These are phyloP conservation scores for Brenthis ino DNA, from an alignment of 2,888 invertebrate species.

Conservation along the genomic window DNA sequence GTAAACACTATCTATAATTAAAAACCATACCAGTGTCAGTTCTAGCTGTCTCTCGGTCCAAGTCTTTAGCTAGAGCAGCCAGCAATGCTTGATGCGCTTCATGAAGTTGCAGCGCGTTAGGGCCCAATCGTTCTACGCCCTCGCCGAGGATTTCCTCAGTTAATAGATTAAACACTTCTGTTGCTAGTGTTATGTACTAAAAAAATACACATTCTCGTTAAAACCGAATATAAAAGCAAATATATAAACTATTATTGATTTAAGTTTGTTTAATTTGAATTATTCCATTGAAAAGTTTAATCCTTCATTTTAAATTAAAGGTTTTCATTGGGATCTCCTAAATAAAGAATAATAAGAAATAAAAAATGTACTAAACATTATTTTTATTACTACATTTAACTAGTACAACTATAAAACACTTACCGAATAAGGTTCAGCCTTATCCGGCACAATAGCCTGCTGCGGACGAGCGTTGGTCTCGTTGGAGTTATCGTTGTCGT, in stretches of 20 bases:
- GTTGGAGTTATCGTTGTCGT: slow-evolving; percentile 77
- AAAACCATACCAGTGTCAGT: slow-evolving; percentile 84
- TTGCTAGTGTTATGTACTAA: slow-evolving; percentile 92
- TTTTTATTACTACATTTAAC: too few relatives aligned
- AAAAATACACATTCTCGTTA: slow-evolving; percentile 12
- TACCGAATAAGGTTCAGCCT: slow-evolving; percentile 78
- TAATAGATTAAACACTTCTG: slow-evolving; percentile 92
- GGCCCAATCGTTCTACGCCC: slow-evolving; percentile 82
- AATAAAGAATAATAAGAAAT: neutral
- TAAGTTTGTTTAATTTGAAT: too few relatives aligned
- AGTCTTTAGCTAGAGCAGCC: slow-evolving; percentile 93
- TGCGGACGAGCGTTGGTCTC: slow-evolving; percentile 67
- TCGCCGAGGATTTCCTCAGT: slow-evolving; percentile 90
- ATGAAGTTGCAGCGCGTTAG: slow-evolving; percentile 84
- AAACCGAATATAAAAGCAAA: too few relatives aligned
- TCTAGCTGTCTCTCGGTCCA: slow-evolving; percentile 93
- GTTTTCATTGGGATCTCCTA: neutral
- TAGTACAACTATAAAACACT: slow-evolving; percentile 42
- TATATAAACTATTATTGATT: too few relatives aligned
- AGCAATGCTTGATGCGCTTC: slow-evolving; percentile 95
- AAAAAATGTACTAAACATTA: neutral
- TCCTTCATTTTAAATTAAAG: too few relatives aligned
- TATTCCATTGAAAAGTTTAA: too few relatives aligned
- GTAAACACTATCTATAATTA: neutral
- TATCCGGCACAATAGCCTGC: slow-evolving; percentile 75